Conservation (phyloP, 2,113 vertebrate species). For the Syrmaticus mikado region DNA sequence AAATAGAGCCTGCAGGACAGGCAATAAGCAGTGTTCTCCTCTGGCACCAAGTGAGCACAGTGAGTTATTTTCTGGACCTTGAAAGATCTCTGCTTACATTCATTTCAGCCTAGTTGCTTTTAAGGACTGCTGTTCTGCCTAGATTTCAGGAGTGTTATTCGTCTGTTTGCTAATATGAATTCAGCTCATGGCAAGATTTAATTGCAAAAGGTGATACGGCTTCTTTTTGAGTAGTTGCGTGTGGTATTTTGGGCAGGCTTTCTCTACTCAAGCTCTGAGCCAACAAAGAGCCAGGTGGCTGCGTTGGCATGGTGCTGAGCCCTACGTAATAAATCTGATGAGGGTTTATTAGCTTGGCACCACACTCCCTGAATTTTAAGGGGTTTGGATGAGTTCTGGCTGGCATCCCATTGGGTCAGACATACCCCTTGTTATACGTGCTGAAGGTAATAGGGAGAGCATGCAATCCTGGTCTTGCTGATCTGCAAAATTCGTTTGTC, state of each 20-base stretch:
- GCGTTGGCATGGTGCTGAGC: background rate
- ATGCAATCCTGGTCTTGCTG: background rate
- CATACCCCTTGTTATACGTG: background rate
- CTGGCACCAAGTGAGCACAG: background rate
- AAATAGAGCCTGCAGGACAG: background rate
- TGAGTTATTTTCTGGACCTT: background rate
- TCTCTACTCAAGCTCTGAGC: background rate
- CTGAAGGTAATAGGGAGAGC: background rate
- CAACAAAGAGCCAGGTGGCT: constrained; percentile 30
- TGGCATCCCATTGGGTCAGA: constrained; percentile 26
- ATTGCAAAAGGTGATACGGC: background rate
- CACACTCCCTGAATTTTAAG: background rate
- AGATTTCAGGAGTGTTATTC: background rate
- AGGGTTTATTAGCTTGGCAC: background rate
- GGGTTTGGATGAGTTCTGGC: constrained; percentile 10
- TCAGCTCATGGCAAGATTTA: background rate
- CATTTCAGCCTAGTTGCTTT: background rate
- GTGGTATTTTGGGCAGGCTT: background rate
- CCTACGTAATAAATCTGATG: background rate
- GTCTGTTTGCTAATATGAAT: background rate
- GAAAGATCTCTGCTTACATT: background rate
- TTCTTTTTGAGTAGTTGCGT: background rate
- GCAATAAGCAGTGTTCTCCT: background rate
- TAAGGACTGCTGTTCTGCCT: background rate
- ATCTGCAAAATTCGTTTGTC: background rate